Evolutionary conservation across 53 echinoderm and acorn worm genomes (phyloP).

Genomic region (Actinopyga echinites): DNA sequence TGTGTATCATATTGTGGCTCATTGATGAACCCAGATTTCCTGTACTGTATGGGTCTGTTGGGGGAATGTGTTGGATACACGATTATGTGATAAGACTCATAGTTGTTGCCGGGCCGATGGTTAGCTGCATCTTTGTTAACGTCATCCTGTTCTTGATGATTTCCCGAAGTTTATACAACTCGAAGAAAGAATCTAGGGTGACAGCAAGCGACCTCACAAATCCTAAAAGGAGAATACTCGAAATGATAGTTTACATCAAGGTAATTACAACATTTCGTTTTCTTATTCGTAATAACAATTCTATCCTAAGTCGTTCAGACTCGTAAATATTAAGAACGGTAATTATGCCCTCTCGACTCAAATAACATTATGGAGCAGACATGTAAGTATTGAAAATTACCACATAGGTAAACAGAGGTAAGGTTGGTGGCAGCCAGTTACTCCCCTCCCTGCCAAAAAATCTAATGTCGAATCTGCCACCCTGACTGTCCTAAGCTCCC

Average conservation of each 20-base stretch:
- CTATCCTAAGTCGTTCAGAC: no score
- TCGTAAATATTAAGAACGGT: no score
- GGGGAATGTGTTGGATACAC: background rate
- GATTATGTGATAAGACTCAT: background rate
- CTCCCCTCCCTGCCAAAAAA: no score
- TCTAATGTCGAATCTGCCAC: no score
- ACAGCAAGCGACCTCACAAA: no score
- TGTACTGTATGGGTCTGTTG: background rate
- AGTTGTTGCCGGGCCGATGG: background rate
- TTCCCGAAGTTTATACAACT: background rate
- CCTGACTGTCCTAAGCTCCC: no score
- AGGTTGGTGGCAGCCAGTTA: no score
- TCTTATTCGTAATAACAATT: no score
- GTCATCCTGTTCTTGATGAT: background rate
- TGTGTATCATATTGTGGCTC: background rate
- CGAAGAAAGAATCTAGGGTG: background rate
- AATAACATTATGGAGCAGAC: no score
- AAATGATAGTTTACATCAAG: slow-evolving; percentile 7
- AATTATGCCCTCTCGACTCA: no score
- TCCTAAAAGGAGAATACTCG: background rate
- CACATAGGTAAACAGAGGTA: no score
- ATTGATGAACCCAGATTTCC: background rate
- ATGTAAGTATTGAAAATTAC: no score
- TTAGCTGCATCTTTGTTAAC: background rate
- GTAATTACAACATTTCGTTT: background rate